phyloP scores from a whole-genome alignment of 2,888 invertebrate species.

The Campaea margaritaria region DNA sequence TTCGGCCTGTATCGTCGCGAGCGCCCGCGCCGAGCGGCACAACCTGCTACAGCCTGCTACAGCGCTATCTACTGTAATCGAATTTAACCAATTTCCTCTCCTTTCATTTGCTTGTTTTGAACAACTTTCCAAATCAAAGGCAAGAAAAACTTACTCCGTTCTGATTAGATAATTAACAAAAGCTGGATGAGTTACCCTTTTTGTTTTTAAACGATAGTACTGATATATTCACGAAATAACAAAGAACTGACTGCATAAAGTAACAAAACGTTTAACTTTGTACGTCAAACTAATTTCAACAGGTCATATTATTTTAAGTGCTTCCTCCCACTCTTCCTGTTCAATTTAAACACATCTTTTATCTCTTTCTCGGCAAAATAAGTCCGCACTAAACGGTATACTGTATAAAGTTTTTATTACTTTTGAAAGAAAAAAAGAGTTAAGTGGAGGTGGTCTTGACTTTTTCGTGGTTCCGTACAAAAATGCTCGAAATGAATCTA shows the following conservation, averaged over 20 bases:
- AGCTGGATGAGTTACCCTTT: neutral
- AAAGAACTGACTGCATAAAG: neutral
- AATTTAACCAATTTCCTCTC: slow-evolving; percentile 10
- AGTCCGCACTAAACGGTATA: slow-evolving; percentile 50
- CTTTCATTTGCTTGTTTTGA: slow-evolving; percentile 4
- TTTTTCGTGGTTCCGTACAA: slow-evolving; percentile 28
- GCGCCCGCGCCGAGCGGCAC: slow-evolving; percentile 1
- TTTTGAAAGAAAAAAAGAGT: slow-evolving; percentile 50
- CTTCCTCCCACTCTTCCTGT: slow-evolving; percentile 43
- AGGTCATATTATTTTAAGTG: slow-evolving; percentile 59
- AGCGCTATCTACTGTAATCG: slow-evolving; percentile 14
- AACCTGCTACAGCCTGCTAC: slow-evolving; percentile 1
- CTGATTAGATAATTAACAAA: slow-evolving; percentile 1
- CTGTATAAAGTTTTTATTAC: slow-evolving; percentile 61
- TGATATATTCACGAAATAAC: too few species aligned
- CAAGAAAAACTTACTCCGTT: neutral
- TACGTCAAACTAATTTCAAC: slow-evolving; percentile 57
- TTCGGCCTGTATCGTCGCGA: slow-evolving; percentile 51
- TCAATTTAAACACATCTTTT: slow-evolving; percentile 37
- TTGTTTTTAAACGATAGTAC: neutral
- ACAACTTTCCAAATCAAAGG: slow-evolving; percentile 8
- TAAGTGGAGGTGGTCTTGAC: slow-evolving; percentile 27
- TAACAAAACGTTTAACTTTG: slow-evolving; percentile 47
- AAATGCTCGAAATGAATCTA: neutral
- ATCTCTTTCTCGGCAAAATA: slow-evolving; percentile 45